Conservation (phyloP, 2,797 vertebrate species). For the Phataginus tetradactyla region DNA sequence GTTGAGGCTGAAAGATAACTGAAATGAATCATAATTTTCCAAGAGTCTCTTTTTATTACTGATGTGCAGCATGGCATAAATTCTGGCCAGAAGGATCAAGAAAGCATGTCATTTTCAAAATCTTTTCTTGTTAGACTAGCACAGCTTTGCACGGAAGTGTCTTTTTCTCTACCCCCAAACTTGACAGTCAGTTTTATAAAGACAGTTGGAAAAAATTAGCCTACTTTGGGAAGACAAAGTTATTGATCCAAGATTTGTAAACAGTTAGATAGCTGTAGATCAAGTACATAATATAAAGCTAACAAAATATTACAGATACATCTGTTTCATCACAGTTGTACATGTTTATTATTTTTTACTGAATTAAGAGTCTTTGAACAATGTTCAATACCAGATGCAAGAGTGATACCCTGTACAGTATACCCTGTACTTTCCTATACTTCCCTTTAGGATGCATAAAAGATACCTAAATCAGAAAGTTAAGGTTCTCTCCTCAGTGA, state of each 20-base stretch:
- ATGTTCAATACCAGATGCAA: conserved; percentile 36
- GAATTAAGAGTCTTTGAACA: background rate
- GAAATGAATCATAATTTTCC: conserved; percentile 6
- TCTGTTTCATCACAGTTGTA: background rate
- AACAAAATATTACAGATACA: background rate
- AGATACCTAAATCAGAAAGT: background rate
- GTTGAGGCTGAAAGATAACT: conserved; percentile 29
- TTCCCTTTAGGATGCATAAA: background rate
- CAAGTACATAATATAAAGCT: background rate
- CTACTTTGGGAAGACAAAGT: background rate
- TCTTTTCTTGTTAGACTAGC: conserved; percentile 28
- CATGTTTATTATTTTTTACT: background rate
- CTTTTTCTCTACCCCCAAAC: background rate
- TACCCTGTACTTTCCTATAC: background rate
- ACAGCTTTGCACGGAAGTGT: background rate
- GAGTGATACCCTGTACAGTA: conserved; percentile 45
- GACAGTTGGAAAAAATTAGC: background rate
- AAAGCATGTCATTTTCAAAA: background rate
- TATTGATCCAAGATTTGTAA: background rate
- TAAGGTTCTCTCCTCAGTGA: background rate
- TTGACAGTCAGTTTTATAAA: background rate
- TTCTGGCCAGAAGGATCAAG: background rate
- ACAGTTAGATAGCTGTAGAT: background rate
- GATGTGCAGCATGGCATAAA: background rate
- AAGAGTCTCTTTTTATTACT: conserved; percentile 9